These are phyloP conservation scores for Sanderia malayensis DNA, from an alignment of 30 jellyfish, hydroid and myxozoan species.

Conservation along the genomic window DNA sequence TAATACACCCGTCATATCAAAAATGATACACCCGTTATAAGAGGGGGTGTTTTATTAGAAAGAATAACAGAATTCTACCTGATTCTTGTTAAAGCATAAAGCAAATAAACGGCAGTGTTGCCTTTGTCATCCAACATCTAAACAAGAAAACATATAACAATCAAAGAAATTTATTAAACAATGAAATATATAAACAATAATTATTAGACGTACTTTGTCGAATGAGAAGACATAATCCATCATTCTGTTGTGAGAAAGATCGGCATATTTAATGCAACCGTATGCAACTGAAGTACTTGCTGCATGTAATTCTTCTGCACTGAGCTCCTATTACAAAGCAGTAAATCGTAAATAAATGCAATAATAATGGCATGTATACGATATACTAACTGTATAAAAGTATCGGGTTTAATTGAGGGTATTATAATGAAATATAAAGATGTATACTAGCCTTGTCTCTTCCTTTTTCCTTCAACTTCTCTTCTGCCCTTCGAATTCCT, in stretches of 20 bases:
- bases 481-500: constrained; percentile 94
- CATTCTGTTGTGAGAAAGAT: constrained; percentile 85
- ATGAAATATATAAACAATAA: background rate
- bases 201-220: constrained; percentile 67
- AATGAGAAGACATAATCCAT: constrained; percentile 97
- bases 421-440: no score
- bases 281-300: constrained; percentile 93
- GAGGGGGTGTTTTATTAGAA: no score
- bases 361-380: background rate
- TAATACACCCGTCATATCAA: background rate
- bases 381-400: no score
- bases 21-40: background rate
- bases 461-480: constrained; percentile 83
- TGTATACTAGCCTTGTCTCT: constrained; percentile 86
- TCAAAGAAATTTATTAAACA: background rate
- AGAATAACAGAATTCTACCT: constrained; percentile 59
- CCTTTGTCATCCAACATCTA: constrained; percentile 98
- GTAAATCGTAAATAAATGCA: background rate
- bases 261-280: constrained; percentile 97
- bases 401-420: no score
- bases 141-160: background rate
- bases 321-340: constrained; percentile 45
- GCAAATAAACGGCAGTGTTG: constrained; percentile 92
- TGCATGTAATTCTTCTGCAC: constrained; percentile 84
- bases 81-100: constrained; percentile 88